Conservation (phyloP, 2,113 vertebrate species). For the Trematocara nigrifrons region DNA sequence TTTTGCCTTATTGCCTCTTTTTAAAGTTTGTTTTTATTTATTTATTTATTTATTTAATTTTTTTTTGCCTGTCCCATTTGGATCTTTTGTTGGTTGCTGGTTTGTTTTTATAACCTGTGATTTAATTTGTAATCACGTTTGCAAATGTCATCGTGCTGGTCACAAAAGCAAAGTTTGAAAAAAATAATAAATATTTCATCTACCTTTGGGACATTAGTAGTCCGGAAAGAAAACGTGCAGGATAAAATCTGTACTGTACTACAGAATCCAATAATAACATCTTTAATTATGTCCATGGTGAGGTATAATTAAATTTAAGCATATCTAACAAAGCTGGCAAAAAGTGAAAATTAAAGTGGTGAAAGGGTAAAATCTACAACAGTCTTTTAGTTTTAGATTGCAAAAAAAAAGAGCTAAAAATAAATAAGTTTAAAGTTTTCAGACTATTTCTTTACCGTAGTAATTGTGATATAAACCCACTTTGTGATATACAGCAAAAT, state of each 20-base stretch:
- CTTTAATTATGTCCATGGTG: neutral
- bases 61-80: too few species aligned
- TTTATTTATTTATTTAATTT: too few species aligned
- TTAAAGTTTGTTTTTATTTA: neutral
- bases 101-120: neutral
- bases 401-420: neutral
- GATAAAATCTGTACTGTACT: neutral
- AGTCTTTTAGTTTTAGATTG: neutral
- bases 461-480: neutral
- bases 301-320: neutral
- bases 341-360: neutral
- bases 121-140: rapidly evolving
- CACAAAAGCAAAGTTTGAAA: neutral
- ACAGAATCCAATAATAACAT: neutral
- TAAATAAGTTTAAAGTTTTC: neutral
- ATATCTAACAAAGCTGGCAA: neutral
- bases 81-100: too few species aligned
- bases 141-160: neutral
- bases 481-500: neutral
- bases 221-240: rapidly evolving
- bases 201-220: neutral
- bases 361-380: neutral
- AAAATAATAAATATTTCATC: neutral
- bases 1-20: neutral
- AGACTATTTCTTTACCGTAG: neutral